Conservation (phyloP, 2,888 invertebrate species). For the Oasisia sp. region DNA sequence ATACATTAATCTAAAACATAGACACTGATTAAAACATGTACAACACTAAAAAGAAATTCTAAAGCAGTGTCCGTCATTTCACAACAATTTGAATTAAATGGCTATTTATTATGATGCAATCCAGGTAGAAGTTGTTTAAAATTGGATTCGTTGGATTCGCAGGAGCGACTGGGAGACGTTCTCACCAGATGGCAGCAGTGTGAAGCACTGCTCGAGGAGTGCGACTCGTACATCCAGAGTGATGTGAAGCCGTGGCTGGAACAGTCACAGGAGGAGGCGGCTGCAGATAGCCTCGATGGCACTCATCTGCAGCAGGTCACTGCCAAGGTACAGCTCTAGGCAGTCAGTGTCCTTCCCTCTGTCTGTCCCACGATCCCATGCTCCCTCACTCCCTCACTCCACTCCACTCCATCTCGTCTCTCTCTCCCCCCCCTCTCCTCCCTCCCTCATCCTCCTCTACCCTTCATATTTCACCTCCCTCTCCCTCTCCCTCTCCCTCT, state of each 20-base stretch:
- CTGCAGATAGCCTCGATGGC: constrained; percentile 74
- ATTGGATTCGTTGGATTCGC: background rate
- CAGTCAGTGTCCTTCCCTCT: background rate
- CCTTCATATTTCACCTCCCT: too few relatives aligned
- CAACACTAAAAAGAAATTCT: too few relatives aligned
- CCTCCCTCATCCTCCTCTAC: too few relatives aligned
- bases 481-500: too few relatives aligned
- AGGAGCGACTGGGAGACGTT: constrained; percentile 85
- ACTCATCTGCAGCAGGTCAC: constrained; percentile 67
- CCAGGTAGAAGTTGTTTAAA: background rate
- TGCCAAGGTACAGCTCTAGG: constrained; percentile 48
- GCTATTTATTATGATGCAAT: background rate
- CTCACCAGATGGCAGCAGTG: constrained; percentile 92
- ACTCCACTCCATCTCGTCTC: background rate
- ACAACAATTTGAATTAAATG: too few relatives aligned
- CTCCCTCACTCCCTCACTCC: background rate
- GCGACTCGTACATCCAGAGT: constrained; percentile 56
- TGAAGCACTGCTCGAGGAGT: constrained; percentile 78
- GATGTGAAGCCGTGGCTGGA: constrained; percentile 57
- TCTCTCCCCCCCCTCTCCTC: too few relatives aligned
- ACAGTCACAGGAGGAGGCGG: constrained; percentile 76
- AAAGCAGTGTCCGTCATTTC: too few relatives aligned
- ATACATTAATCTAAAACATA: too few relatives aligned
- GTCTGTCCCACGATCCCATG: background rate
- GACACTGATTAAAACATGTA: too few relatives aligned